These are phyloP conservation scores for Rana temporaria DNA, from an alignment of 2,113 vertebrate genomes.

Conservation along the genomic window DNA sequence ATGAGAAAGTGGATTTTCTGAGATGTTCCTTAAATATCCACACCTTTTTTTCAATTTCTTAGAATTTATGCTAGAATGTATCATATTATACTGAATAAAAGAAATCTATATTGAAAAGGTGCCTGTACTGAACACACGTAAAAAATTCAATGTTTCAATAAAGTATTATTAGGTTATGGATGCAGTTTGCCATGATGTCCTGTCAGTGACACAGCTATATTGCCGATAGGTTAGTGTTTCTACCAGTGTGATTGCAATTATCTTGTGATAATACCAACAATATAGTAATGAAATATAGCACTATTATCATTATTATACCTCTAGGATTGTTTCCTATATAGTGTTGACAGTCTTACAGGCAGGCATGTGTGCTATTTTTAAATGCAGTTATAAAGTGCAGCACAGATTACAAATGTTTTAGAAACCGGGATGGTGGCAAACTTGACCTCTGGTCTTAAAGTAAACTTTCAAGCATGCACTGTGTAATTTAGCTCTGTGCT, in stretches of 20 bases:
- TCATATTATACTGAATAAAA: not conserved
- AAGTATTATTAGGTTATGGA: not conserved
- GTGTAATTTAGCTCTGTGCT: no score
- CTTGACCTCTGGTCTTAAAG: no score
- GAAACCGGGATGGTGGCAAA: no score
- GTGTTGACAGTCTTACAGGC: not conserved
- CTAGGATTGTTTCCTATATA: not conserved
- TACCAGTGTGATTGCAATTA: not conserved
- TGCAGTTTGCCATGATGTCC: not conserved
- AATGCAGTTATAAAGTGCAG: not conserved
- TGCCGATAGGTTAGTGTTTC: not conserved
- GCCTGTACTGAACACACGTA: no score
- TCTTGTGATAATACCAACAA: not conserved
- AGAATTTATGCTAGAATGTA: no score
- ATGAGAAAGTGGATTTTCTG: not conserved
- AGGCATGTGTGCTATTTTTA: not conserved
- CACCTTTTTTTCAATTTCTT: not conserved
- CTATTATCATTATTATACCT: not conserved
- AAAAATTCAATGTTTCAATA: slow-evolving; percentile 5
- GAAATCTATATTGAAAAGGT: not conserved
- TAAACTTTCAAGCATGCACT: no score
- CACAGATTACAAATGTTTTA: no score
- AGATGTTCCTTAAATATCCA: not conserved
- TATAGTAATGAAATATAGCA: not conserved
- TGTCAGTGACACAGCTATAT: slow-evolving; percentile 5